phyloP scores from a whole-genome alignment of 2,113 vertebrate species.

The Peromyscus maniculatus region DNA sequence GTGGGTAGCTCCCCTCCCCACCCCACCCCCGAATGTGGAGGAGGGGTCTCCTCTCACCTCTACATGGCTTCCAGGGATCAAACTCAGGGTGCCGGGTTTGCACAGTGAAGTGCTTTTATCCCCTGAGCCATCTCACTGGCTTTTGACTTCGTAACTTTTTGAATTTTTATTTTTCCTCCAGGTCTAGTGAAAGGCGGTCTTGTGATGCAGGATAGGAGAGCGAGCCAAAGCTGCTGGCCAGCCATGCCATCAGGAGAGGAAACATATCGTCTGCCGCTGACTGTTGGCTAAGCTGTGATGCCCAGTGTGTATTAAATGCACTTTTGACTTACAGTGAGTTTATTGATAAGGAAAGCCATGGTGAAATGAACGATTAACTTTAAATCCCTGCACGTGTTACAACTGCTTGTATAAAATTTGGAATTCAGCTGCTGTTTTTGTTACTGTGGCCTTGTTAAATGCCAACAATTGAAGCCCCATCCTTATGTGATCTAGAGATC shows the following conservation, averaged over 20 bases:
- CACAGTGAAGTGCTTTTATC: not conserved
- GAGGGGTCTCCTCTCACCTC: not conserved
- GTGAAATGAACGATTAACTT: slow-evolving; percentile 13
- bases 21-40: not conserved
- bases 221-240: not conserved
- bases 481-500: not conserved
- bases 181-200: not conserved
- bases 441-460: not conserved
- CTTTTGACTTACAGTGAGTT: not conserved
- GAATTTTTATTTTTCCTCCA: not conserved
- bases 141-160: not conserved
- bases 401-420: not conserved
- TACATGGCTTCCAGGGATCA: not conserved
- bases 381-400: not conserved
- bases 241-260: not conserved
- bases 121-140: not conserved
- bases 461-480: not conserved
- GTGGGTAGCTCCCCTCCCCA: no score
- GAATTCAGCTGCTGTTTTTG: not conserved
- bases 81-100: not conserved
- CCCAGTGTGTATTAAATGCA: not conserved
- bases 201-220: no score
- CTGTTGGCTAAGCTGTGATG: not conserved
- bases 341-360: not conserved
- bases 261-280: not conserved